These are phyloP conservation scores for Oreortyx pictus DNA, from an alignment of 2,797 vertebrate species.

Conservation along the genomic window DNA sequence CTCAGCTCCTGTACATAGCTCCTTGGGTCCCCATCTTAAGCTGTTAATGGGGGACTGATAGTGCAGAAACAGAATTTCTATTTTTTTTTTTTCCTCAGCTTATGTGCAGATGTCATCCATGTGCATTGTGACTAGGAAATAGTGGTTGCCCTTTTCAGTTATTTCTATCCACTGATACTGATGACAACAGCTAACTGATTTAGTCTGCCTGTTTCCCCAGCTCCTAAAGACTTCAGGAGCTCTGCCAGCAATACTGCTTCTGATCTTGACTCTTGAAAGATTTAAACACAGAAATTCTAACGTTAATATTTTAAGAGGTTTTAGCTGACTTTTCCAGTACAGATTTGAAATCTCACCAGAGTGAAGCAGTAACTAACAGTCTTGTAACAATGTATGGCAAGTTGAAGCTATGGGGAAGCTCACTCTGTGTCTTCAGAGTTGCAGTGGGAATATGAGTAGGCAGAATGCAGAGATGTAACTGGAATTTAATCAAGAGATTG, in stretches of 20 bases:
- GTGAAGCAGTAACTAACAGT: not conserved
- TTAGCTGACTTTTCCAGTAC: not conserved
- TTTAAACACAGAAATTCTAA: not conserved
- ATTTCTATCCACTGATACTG: not conserved
- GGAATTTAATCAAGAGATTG: conserved; percentile 51
- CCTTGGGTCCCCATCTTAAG: conserved; percentile 42
- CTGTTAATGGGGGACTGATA: conserved; percentile 6
- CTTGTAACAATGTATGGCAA: not conserved
- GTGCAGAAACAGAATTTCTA: not conserved
- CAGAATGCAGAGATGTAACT: conserved; percentile 42
- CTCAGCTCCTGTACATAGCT: not conserved
- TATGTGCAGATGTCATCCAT: not conserved
- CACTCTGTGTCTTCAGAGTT: not conserved
- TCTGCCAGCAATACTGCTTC: not conserved
- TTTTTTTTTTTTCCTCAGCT: not conserved
- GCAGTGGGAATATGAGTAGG: not conserved
- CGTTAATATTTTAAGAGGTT: not conserved
- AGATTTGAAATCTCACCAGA: not conserved
- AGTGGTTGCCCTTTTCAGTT: not conserved
- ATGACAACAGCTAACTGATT: not conserved
- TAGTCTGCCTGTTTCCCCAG: not conserved
- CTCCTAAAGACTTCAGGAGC: not conserved
- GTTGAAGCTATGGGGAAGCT: conserved; percentile 10
- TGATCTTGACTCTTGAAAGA: not conserved
- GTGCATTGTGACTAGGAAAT: not conserved